Evolutionary conservation across 2,797 vertebrate genomes (phyloP).

Genomic region (Picus viridis): DNA sequence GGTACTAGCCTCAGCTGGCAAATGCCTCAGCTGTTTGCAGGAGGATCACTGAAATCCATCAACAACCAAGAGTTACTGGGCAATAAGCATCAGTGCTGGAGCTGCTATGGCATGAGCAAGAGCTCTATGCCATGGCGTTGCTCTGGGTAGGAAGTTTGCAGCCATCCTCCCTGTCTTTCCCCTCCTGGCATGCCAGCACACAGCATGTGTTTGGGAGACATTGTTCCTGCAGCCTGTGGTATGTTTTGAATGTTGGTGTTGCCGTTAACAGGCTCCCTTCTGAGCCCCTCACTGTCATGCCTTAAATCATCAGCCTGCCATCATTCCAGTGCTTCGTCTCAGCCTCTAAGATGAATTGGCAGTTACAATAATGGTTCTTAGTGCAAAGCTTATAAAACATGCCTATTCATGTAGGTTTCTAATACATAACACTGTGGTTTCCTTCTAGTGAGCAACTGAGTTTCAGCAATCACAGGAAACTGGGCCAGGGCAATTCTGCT

Average conservation of each 20-base stretch:
- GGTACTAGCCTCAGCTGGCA: neutral
- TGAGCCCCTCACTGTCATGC: neutral
- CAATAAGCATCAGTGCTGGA: neutral
- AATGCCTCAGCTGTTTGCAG: neutral
- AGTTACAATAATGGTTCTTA: neutral
- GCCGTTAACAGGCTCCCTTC: neutral
- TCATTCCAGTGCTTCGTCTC: neutral
- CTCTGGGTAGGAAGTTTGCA: neutral
- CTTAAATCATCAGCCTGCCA: slow-evolving; percentile 15
- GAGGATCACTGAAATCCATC: neutral
- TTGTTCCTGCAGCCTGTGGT: neutral
- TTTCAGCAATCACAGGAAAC: slow-evolving; percentile 13
- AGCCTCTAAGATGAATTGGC: neutral
- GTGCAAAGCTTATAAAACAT: neutral
- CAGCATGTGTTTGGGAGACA: neutral
- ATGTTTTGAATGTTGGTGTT: neutral
- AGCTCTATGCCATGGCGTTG: neutral
- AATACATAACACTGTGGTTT: neutral
- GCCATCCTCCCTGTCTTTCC: neutral
- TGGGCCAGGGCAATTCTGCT: neutral
- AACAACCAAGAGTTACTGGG: neutral
- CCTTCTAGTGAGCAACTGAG: neutral
- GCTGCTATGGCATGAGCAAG: neutral
- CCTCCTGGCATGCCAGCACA: neutral
- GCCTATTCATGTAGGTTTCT: neutral